Evolutionary conservation across 2,797 vertebrate genomes (phyloP), one percentile per base, ranked within the genome.

Genomic region (Microctenopoma steveboyesi): DNA sequence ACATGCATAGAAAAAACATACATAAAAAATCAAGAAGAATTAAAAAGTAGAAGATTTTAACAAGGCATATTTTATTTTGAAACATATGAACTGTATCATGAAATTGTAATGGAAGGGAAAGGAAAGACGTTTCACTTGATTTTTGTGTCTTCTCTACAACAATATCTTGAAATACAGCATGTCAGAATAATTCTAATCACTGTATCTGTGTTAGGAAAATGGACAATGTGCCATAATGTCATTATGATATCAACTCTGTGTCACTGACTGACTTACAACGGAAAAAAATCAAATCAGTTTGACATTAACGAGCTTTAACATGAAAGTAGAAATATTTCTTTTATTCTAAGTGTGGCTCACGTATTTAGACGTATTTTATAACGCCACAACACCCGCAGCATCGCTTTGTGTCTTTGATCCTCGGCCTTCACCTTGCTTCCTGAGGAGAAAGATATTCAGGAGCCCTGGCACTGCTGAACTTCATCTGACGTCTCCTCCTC

Each of bases 391-490:
- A 7, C 9, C 58, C 1, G 3, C 25, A 48, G 63, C 75, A 72
- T 77, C 64, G 66, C 61, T 51, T 74, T 43, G 12, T 54, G 48
- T 69, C 42, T 80, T 64, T 78, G 74, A 86, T 79, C 67, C 78
- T 61, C 2, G n/a, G 40, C 61, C 25, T 33, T 35, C 16, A 39
- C 39, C 25, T 53, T 66, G 51, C 73, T 67, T 77, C 67, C 58
- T 28, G 60, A 63, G 60, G 64, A 78, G 69, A 76, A 57, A 18
- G 66, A 76, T 69, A 56, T 72, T 72, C 57, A 66, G 53, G 72
- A 78, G 56, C 60, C 42, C 45, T 64, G 42, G 83, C 74, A 56
- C 69, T 25, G 77, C 50, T 90, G 91, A 89, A 90, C 88, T 89
- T 79, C 76, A 27, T 5, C 74, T 86, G 85, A 89, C 86, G 88